Evolutionary conservation across 1,140 invertebrate species (phyloP).

Genomic region (Diploscapter pachys): DNA sequence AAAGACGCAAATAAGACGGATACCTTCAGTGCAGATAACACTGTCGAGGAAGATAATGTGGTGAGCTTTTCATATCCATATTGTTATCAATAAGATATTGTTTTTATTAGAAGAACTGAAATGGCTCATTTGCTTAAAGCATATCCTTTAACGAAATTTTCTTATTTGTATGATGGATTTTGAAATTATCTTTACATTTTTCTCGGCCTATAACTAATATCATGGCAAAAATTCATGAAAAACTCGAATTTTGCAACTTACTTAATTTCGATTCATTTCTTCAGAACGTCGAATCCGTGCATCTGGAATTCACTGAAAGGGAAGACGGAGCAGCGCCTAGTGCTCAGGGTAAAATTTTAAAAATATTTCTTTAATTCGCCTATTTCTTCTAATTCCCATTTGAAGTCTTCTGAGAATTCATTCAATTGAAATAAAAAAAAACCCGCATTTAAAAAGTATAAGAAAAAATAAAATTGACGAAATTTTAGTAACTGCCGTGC

Average conservation of each 20-base stretch:
- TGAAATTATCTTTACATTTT: no score
- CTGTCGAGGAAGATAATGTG: neutral
- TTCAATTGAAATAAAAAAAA: neutral
- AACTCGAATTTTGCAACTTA: no score
- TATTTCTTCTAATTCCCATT: neutral
- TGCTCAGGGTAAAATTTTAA: no score
- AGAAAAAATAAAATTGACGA: conserved; percentile 6
- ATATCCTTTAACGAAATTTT: no score
- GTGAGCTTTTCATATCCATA: neutral
- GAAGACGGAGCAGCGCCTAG: no score
- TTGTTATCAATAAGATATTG: neutral
- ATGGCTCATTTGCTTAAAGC: no score
- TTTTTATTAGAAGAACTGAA: neutral
- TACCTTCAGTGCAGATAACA: conserved; percentile 11
- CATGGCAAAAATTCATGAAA: no score
- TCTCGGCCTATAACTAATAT: no score
- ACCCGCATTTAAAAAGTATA: conserved; percentile 6
- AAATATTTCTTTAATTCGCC: neutral
- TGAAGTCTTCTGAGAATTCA: neutral
- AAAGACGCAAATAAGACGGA: conserved; percentile 48
- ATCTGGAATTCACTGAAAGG: no score
- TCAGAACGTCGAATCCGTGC: no score
- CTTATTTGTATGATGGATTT: no score
- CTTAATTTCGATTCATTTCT: no score
- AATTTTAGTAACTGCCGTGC: conserved; percentile 4